Conservation (phyloP, 64 coral and sea anemone species). For the Porites lutea region DNA sequence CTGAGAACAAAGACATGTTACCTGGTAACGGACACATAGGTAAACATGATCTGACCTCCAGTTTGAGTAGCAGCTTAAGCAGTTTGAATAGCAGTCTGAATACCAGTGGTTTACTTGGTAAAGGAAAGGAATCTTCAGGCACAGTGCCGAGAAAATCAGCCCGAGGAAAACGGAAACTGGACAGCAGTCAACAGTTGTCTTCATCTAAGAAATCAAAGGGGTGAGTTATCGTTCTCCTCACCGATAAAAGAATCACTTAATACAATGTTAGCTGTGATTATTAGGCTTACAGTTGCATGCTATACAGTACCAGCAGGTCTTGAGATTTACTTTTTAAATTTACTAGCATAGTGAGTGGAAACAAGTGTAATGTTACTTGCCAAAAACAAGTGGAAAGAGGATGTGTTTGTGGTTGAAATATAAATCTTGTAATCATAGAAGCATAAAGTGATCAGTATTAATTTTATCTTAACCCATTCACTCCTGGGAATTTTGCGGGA, state of each 20-base stretch:
- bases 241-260: neutral
- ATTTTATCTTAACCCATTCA: too few relatives aligned
- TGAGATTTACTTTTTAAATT: too few relatives aligned
- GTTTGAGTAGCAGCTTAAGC: constrained; percentile 70
- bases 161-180: constrained; percentile 90
- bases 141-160: constrained; percentile 78
- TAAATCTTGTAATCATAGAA: too few relatives aligned
- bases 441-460: too few relatives aligned
- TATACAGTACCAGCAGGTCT: too few relatives aligned
- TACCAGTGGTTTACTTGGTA: constrained; percentile 65
- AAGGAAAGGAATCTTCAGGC: constrained; percentile 77
- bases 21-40: constrained; percentile 24
- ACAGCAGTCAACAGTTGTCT: constrained; percentile 88
- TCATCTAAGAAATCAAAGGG: constrained; percentile 92
- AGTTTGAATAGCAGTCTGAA: constrained; percentile 67
- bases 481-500: too few relatives aligned
- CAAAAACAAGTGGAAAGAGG: too few relatives aligned
- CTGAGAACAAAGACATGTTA: constrained; percentile 42
- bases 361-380: too few relatives aligned
- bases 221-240: neutral
- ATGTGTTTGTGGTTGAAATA: too few relatives aligned
- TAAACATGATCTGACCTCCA: constrained; percentile 62
- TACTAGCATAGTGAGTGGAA: too few relatives aligned
- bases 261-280: too few relatives aligned
- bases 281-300: too few relatives aligned